phyloP scores from a whole-genome alignment of 2,797 vertebrate species.

The Cryptoprocta ferox region DNA sequence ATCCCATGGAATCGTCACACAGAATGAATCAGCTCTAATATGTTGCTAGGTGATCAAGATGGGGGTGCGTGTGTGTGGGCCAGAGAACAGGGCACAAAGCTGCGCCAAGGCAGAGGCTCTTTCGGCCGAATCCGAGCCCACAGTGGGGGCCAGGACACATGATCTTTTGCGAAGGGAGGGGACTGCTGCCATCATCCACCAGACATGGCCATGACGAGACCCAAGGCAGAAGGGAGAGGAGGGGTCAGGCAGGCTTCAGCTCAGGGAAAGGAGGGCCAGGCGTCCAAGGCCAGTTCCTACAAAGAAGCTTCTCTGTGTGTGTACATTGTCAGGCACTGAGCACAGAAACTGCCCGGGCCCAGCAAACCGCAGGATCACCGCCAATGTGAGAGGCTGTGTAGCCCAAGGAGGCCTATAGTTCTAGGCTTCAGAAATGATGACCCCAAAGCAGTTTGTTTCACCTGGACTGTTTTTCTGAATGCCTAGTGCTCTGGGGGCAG shows the following conservation, averaged over 20 bases:
- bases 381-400: neutral
- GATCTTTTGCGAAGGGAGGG: neutral
- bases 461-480: neutral
- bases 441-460: neutral
- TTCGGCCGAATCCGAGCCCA: neutral
- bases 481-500: neutral
- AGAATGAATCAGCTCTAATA: neutral
- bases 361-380: neutral
- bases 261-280: neutral
- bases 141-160: neutral
- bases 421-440: neutral
- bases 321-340: neutral
- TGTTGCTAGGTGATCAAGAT: neutral
- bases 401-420: neutral
- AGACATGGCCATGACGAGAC: neutral
- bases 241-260: neutral
- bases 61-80: accelerated
- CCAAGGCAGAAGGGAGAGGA: neutral
- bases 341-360: neutral
- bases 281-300: too few relatives aligned
- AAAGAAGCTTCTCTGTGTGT: neutral
- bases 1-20: accelerated
- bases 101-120: neutral
- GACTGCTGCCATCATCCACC: accelerated
- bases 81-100: neutral